Conservation (phyloP, 1,140 invertebrate genomes). For the Drosophila kohkoa region DNA sequence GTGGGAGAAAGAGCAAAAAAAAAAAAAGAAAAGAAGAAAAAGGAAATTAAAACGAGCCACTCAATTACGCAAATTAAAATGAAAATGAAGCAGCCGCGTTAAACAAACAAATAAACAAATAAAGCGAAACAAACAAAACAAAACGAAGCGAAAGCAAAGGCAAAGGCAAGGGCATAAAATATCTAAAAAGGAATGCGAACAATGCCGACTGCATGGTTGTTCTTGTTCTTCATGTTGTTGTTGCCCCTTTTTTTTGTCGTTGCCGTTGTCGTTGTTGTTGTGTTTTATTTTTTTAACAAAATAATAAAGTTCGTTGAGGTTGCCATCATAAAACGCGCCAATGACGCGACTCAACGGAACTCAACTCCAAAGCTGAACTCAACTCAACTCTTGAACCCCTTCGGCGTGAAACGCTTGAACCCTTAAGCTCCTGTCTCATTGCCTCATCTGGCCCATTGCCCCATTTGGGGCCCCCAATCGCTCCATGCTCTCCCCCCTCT, state of each 20-base stretch:
- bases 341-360: conserved; percentile 71
- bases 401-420: neutral
- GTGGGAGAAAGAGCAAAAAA: neutral
- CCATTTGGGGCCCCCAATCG: neutral
- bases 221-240: conserved; percentile 5
- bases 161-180: conserved; percentile 38
- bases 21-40: neutral
- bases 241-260: conserved; percentile 21
- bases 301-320: conserved; percentile 74
- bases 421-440: conserved; percentile 4
- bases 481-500: neutral
- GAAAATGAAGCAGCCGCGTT: conserved; percentile 68
- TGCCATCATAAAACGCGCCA: conserved; percentile 73
- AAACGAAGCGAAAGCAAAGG: conserved; percentile 22
- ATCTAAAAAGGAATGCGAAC: conserved; percentile 62
- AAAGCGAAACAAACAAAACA: conserved; percentile 29
- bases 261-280: conserved; percentile 5
- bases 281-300: conserved; percentile 41
- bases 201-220: conserved; percentile 46
- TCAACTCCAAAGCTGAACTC: conserved; percentile 4
- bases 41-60: conserved; percentile 79
- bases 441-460: neutral
- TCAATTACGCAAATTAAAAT: conserved; percentile 82
- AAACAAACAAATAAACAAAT: conserved; percentile 56
- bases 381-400: neutral